Base-by-base conservation (phyloP, 2,888 invertebrate genomes). In the Hyposoter dolosus region DNA sequence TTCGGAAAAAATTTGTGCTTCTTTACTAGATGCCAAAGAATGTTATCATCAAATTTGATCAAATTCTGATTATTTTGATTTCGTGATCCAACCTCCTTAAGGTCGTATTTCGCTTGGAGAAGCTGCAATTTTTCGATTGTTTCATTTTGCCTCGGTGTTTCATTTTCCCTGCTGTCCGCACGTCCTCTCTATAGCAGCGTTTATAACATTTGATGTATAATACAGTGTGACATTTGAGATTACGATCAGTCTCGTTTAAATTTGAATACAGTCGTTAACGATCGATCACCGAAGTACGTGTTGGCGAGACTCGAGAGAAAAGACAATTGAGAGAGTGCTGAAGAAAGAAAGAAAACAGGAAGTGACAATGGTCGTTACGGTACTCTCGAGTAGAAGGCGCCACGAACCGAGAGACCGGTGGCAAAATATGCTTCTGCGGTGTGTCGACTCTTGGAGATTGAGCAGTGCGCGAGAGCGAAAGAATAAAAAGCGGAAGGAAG, bases 241-340 rank as follows among this genome's bases (percentile, higher is more conserved):
- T 53, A 72, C 66, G 56, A 77, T 75, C 74, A 68, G 79, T 79
- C 75, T 75, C 69, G 75, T 45, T 77, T 72, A 69, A 85, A 82
- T 79, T 69, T 79, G 65, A 82, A 85, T 85, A 71, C 28, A 79
- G 68, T 75, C 40, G 66, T 71, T 66, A 68, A 82, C 81, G 77
- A 82, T 82, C 85, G 63, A 74, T 78, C 82, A 81, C 35, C 65
- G 63, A 28, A 72, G 68, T 82, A 9, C 40, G 76, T 45, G 17
- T 47, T 47, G 32, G 56, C 23, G 23, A 45, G 28, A 60, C 28
- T 28, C 40, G 19, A 19, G 17, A 65, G 68, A 43, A 56, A 47
- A 28, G 40, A 68, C 35, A 35, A 40, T 40, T 40, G 17, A 23
- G 28, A 10, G 40, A 23, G n/a, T 15, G 53, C 23, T 23, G 6